Percentiles rank a stretch among this genome's conserved stretches.
Evolutionary conservation across 1,140 invertebrate genomes (phyloP).

Genomic region (Drosophila littoralis): DNA sequence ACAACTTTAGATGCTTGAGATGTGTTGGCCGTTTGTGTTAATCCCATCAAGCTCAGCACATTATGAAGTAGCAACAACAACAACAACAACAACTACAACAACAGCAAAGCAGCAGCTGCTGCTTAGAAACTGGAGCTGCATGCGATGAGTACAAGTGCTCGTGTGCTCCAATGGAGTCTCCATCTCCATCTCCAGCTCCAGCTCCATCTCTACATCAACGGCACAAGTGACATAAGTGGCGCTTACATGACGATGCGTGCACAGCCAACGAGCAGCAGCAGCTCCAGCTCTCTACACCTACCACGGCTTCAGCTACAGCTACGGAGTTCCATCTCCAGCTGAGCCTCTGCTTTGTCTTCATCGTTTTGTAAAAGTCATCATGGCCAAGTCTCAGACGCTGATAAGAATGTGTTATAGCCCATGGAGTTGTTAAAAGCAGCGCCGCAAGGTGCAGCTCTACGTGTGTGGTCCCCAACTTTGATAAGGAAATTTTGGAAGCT

Average conservation of each 20-base stretch:
- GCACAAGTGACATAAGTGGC: slow-evolving; percentile 84
- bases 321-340: slow-evolving; percentile 6
- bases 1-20: slow-evolving; percentile 79
- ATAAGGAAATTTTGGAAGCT: slow-evolving; percentile 70
- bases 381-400: slow-evolving; percentile 45
- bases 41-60: slow-evolving; percentile 77
- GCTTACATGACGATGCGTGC: slow-evolving; percentile 83
- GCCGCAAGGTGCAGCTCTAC: slow-evolving; percentile 57
- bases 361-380: slow-evolving; percentile 74
- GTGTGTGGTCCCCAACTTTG: slow-evolving; percentile 72
- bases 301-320: slow-evolving; percentile 37
- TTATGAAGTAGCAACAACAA: slow-evolving; percentile 76
- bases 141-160: slow-evolving; percentile 37
- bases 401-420: slow-evolving; percentile 67
- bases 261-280: slow-evolving; percentile 71
- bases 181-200: slow-evolving; percentile 64
- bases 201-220: slow-evolving; percentile 79
- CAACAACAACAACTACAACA: slow-evolving; percentile 35
- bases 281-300: slow-evolving; percentile 47
- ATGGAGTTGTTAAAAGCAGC: slow-evolving; percentile 77
- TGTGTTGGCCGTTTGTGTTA: slow-evolving; percentile 82
- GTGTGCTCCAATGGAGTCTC: slow-evolving; percentile 49
- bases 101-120: slow-evolving; percentile 26
- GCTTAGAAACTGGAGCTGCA: slow-evolving; percentile 70
- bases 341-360: slow-evolving; percentile 54